Evolutionary conservation across 2,113 vertebrate species (phyloP).

Genomic region (Plecotus auritus): DNA sequence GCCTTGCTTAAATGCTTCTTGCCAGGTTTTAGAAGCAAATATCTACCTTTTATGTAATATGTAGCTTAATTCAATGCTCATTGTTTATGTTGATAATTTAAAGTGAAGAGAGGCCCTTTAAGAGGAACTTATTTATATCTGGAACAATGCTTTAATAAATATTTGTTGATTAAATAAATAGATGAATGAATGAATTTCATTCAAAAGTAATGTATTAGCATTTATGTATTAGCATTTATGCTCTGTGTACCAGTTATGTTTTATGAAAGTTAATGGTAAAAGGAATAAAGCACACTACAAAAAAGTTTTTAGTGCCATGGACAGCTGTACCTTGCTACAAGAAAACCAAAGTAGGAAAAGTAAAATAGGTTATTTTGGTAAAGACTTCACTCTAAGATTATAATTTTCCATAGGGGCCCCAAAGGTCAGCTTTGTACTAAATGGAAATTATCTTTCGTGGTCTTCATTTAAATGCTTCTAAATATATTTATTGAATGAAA

Average conservation of each 20-base stretch:
- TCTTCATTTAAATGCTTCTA: neutral
- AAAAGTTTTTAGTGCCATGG: neutral
- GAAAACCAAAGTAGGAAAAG: neutral
- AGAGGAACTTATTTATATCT: neutral
- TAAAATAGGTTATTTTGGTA: neutral
- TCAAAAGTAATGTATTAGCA: neutral
- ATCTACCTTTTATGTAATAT: conserved; percentile 39
- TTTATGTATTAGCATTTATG: neutral
- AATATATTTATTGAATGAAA: neutral
- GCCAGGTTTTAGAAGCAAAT: conserved; percentile 8
- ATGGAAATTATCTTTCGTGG: neutral
- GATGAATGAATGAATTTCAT: conserved; percentile 31
- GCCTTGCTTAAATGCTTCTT: neutral
- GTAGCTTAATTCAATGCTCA: neutral
- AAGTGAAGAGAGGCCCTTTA: neutral
- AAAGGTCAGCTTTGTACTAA: neutral
- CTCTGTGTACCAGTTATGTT: neutral
- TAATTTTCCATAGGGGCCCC: neutral
- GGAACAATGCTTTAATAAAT: neutral
- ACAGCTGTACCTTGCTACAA: neutral
- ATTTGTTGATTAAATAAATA: conserved; percentile 37
- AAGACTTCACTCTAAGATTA: neutral
- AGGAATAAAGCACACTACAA: neutral
- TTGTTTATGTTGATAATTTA: conserved; percentile 26
- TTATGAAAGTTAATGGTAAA: neutral